Evolutionary conservation across 2,797 vertebrate species (phyloP).

Genomic region (Neosilurus mollespiculum): DNA sequence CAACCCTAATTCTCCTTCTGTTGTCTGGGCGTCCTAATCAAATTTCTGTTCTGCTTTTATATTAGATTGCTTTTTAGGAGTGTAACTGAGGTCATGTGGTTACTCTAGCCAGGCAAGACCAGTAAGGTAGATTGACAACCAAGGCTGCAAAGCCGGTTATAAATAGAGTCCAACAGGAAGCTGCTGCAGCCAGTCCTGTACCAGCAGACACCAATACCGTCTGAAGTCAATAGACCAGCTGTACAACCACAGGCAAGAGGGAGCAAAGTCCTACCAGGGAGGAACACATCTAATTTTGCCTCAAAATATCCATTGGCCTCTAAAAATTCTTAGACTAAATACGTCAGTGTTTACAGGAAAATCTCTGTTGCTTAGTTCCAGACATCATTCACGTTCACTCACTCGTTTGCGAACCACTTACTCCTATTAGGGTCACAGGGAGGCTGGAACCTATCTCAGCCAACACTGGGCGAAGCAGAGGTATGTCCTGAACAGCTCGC

Average conservation of each 20-base stretch:
- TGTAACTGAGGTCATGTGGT: not conserved
- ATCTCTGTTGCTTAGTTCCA: slow-evolving; percentile 7
- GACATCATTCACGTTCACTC: not conserved
- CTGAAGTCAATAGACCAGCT: slow-evolving; percentile 39
- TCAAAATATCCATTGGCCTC: slow-evolving; percentile 4
- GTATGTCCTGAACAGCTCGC: no score
- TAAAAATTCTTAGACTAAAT: slow-evolving; percentile 11
- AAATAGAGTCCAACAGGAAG: slow-evolving; percentile 67
- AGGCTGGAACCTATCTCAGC: no score
- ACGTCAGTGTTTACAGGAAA: not conserved
- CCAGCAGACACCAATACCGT: slow-evolving; percentile 38
- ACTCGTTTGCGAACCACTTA: no score
- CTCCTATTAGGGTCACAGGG: no score
- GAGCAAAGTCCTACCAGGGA: slow-evolving; percentile 14
- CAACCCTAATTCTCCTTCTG: not conserved
- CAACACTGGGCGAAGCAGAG: no score
- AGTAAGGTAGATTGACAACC: slow-evolving; percentile 62
- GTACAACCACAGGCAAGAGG: slow-evolving; percentile 43
- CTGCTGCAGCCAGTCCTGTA: slow-evolving; percentile 68
- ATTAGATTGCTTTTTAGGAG: not conserved
- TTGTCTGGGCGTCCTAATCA: not conserved
- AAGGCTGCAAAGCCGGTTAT: slow-evolving; percentile 62
- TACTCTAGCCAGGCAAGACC: slow-evolving; percentile 18
- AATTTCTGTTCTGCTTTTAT: not conserved
- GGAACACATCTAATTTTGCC: slow-evolving; percentile 43